phyloP scores from a whole-genome alignment of 1,140 invertebrate genomes.

The Penaeus indicus region DNA sequence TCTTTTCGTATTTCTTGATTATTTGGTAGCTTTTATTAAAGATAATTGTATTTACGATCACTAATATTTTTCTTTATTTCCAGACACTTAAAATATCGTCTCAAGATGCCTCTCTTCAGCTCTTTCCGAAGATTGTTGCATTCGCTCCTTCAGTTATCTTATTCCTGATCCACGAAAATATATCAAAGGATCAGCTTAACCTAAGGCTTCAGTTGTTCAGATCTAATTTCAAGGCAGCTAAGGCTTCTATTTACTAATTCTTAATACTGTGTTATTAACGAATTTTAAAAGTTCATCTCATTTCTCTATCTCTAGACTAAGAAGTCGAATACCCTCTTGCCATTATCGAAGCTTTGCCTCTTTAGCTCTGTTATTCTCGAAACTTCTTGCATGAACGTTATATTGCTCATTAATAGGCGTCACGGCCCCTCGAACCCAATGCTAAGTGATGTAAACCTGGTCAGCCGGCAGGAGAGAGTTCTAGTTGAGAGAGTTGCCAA shows the following conservation, averaged over 20 bases:
- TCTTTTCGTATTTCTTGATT: too few species aligned
- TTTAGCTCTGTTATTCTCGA: conserved; percentile 2
- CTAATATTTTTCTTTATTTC: too few species aligned
- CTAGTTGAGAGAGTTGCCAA: neutral
- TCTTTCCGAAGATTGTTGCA: too few species aligned
- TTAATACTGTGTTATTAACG: neutral
- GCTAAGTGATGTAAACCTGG: too few species aligned
- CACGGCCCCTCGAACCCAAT: neutral
- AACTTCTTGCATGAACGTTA: conserved; percentile 21
- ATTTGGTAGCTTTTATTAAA: too few species aligned
- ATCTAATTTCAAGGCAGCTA: conserved; percentile 37
- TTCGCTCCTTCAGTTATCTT: neutral
- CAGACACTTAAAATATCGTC: too few species aligned
- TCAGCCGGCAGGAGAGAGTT: neutral
- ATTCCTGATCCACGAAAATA: conserved; percentile 2
- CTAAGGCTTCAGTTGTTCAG: conserved; percentile 21
- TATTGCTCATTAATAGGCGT: conserved; percentile 9
- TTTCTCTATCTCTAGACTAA: neutral
- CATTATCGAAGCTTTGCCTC: neutral
- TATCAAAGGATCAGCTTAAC: neutral
- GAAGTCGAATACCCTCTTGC: too few species aligned
- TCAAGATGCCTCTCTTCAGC: too few species aligned
- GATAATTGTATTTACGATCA: too few species aligned
- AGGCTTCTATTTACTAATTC: conserved; percentile 37
- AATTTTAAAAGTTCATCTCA: conserved; percentile 6